A percentile compares a stretch with the other conserved stretches of the same genome.
Evolutionary conservation across 1,140 invertebrate genomes (phyloP).

Genomic region (Listronotus bonariensis): DNA sequence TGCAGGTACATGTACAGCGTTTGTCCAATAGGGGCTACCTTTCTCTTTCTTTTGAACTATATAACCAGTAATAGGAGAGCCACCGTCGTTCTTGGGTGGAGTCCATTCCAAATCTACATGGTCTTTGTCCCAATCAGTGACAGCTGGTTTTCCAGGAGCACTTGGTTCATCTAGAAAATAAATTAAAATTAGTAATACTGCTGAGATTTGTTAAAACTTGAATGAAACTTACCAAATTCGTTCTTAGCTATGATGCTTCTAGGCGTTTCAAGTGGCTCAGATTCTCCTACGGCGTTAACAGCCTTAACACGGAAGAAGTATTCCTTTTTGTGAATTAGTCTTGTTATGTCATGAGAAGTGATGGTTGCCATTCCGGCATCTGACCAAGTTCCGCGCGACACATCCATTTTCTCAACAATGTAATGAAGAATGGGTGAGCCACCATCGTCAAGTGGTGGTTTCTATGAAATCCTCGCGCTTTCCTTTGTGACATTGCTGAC

Average conservation of each 20-base stretch:
- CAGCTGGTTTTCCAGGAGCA: constrained; percentile 85
- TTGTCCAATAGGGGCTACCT: constrained; percentile 86
- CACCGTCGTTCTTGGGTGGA: constrained; percentile 84
- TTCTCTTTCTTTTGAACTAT: constrained; percentile 96
- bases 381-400: constrained; percentile 92
- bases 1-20: constrained; percentile 83
- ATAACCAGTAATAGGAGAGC: constrained; percentile 90
- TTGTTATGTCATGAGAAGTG: constrained; percentile 80
- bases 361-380: constrained; percentile 87
- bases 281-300: constrained; percentile 94
- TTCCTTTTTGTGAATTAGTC: constrained; percentile 90
- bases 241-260: constrained; percentile 92
- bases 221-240: constrained; percentile 70
- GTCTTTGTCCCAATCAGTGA: constrained; percentile 92
- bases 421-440: constrained; percentile 95
- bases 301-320: constrained; percentile 91
- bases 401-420: constrained; percentile 96
- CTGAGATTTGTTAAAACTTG: constrained; percentile 2
- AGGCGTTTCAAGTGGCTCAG: constrained; percentile 84
- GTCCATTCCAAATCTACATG: constrained; percentile 91
- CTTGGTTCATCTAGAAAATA: constrained; percentile 78
- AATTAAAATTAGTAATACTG: constrained; percentile 1
- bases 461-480: constrained; percentile 84
- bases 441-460: constrained; percentile 83
- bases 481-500: constrained; percentile 88